These are phyloP conservation scores for Pantelozetes paolii DNA, from an alignment of 2,888 invertebrate genomes.

Conservation along the genomic window DNA sequence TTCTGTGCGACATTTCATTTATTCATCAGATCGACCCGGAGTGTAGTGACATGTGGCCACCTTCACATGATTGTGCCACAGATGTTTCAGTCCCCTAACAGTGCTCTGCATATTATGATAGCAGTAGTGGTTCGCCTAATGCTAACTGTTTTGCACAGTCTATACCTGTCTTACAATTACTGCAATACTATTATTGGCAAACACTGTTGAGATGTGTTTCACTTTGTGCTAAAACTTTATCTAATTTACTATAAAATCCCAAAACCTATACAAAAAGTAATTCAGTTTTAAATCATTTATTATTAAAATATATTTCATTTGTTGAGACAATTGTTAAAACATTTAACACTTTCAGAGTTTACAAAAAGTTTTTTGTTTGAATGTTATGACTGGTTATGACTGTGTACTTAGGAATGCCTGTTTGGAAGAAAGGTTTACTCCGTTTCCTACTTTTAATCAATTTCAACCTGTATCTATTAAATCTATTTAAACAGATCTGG, in stretches of 20 bases:
- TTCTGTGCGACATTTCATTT: slow-evolving; percentile 29
- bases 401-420: slow-evolving; percentile 25
- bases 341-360: too few species aligned
- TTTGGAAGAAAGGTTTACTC: slow-evolving; percentile 23
- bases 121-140: slow-evolving; percentile 19
- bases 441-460: background rate
- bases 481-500: background rate
- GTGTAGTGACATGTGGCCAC: slow-evolving; percentile 24
- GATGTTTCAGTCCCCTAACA: slow-evolving; percentile 9
- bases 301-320: background rate
- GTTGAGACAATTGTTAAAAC: slow-evolving; percentile 4
- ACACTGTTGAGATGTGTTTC: slow-evolving; percentile 24
- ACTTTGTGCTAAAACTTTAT: slow-evolving; percentile 8
- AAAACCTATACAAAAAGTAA: background rate
- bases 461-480: background rate
- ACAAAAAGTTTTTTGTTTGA: too few species aligned
- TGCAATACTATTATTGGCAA: slow-evolving; percentile 8
- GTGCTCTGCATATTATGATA: slow-evolving; percentile 29
- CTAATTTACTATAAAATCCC: slow-evolving; percentile 10
- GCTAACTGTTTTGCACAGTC: slow-evolving; percentile 13
- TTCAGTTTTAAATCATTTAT: background rate
- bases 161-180: slow-evolving; percentile 24
- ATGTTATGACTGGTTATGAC: too few species aligned
- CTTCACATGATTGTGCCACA: slow-evolving; percentile 33
- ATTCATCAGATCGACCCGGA: slow-evolving; percentile 31